A percentile compares a stretch with the other conserved stretches of the same genome.
phyloP scores from a whole-genome alignment of 2,888 invertebrate genomes.

The Cryptus viduatorius region DNA sequence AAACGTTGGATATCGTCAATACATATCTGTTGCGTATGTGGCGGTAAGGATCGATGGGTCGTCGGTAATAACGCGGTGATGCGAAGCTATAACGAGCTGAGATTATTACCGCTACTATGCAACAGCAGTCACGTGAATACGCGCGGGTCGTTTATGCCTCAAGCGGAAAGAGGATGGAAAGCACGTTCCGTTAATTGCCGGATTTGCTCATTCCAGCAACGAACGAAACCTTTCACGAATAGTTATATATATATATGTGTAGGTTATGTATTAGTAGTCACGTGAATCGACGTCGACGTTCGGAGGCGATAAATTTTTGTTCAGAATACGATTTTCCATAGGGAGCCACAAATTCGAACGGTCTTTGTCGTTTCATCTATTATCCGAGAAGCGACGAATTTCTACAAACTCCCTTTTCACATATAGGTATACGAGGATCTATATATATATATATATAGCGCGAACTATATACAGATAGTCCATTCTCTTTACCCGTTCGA shows the following conservation, averaged over 20 bases:
- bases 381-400: constrained; percentile 13
- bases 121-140: neutral
- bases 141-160: neutral
- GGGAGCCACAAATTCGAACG: neutral
- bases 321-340: neutral
- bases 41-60: constrained; percentile 12
- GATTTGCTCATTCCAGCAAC: constrained; percentile 7
- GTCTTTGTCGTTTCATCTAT: neutral
- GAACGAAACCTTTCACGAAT: neutral
- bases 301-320: neutral
- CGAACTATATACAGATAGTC: neutral
- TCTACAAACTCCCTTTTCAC: constrained; percentile 10
- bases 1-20: neutral
- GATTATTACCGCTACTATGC: constrained; percentile 2
- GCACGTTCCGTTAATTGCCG: constrained; percentile 22
- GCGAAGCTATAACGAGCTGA: constrained; percentile 14
- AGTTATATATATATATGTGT: neutral
- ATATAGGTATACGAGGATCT: neutral
- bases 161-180: constrained; percentile 10
- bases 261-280: neutral
- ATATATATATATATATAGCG: neutral
- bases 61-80: neutral
- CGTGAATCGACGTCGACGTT: neutral
- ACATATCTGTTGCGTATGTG: neutral
- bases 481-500: constrained; percentile 7